A percentile compares a stretch with the other conserved stretches of the same genome.
phyloP scores from a whole-genome alignment of 2,797 vertebrate genomes.

The Hozukius guyotensis region DNA sequence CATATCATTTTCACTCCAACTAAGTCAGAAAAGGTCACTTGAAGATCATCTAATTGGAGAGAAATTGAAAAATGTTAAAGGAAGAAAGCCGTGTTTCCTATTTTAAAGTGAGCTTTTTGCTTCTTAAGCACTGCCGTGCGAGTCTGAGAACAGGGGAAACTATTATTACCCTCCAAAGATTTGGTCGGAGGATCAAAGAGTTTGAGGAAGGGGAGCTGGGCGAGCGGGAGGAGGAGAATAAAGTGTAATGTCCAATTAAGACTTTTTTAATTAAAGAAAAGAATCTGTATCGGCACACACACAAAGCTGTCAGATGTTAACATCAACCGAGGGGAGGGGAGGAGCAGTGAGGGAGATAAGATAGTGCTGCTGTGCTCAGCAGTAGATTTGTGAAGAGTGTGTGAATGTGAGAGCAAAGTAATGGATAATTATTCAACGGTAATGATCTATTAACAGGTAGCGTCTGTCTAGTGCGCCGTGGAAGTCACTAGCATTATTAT shows the following conservation, averaged over 20 bases:
- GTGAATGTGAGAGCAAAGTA: constrained; percentile 53
- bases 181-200: constrained; percentile 67
- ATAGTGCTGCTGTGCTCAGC: constrained; percentile 65
- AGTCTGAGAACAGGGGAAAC: constrained; percentile 43
- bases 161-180: constrained; percentile 62
- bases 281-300: constrained; percentile 51
- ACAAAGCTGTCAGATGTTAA: constrained; percentile 67
- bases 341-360: constrained; percentile 48
- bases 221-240: constrained; percentile 35
- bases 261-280: constrained; percentile 74
- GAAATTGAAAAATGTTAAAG: constrained; percentile 21
- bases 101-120: constrained; percentile 54
- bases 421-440: constrained; percentile 76
- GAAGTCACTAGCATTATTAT: constrained; percentile 41
- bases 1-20: neutral
- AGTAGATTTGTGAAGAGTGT: constrained; percentile 59
- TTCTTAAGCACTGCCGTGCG: constrained; percentile 33
- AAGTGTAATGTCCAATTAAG: constrained; percentile 75
- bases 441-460: constrained; percentile 78
- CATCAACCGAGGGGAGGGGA: constrained; percentile 42
- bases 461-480: constrained; percentile 54
- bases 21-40: constrained; percentile 24
- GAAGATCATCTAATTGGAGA: constrained; percentile 30
- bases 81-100: constrained; percentile 26
- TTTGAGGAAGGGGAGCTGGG: constrained; percentile 43